Percentiles rank a stretch among this genome's conserved stretches.
Evolutionary conservation across 2,113 vertebrate species (phyloP).

Genomic region (Ammodramus savannarum): DNA sequence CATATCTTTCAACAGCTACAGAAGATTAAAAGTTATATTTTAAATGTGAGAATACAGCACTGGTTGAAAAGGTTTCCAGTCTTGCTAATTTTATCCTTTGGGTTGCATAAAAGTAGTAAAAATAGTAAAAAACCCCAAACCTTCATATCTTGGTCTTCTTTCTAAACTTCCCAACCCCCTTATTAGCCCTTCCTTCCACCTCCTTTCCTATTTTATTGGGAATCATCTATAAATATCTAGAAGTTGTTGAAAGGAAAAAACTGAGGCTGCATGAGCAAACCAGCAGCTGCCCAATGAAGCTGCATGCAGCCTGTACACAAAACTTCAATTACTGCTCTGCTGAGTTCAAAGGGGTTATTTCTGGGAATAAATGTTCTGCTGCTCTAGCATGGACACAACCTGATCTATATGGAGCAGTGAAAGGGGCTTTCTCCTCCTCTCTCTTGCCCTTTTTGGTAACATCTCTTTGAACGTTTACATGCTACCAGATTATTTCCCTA

Average conservation of each 20-base stretch:
- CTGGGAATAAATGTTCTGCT: neutral
- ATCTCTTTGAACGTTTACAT: neutral
- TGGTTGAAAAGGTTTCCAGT: neutral
- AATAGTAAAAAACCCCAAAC: neutral
- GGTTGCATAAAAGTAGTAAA: neutral
- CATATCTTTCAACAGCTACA: conserved; percentile 10
- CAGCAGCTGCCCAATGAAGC: neutral
- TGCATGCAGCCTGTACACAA: neutral
- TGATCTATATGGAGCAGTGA: neutral
- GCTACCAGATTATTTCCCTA: neutral
- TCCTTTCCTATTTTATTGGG: neutral
- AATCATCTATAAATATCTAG: neutral
- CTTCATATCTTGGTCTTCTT: neutral
- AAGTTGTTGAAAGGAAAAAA: conserved; percentile 4
- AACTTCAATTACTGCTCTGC: neutral
- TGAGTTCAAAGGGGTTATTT: conserved; percentile 3
- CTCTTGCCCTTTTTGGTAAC: neutral
- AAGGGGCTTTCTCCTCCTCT: neutral
- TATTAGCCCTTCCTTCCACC: neutral
- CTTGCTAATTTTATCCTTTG: neutral
- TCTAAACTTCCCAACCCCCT: neutral
- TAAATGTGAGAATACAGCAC: neutral
- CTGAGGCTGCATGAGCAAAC: neutral
- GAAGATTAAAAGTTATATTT: conserved; percentile 14
- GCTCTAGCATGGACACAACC: neutral